phyloP scores from a whole-genome alignment of 2,888 invertebrate species.

The Nineta flava region DNA sequence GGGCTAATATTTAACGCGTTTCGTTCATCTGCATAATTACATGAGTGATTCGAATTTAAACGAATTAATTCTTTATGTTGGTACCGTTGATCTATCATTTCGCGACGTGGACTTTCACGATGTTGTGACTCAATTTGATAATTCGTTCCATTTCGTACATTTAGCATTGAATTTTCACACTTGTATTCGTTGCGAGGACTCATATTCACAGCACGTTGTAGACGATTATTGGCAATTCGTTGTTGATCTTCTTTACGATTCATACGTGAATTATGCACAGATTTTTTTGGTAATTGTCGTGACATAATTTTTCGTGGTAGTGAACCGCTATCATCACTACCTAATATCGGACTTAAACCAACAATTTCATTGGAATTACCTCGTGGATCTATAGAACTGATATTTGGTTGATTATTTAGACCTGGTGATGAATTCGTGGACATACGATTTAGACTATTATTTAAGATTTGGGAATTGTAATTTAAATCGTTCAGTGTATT shows the following conservation, averaged over 20 bases:
- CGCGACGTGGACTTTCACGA: background rate
- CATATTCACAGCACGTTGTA: background rate
- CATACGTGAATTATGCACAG: background rate
- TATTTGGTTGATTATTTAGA: constrained; percentile 9
- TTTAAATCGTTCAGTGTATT: constrained; percentile 9
- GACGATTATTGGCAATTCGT: background rate
- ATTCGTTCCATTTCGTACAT: background rate
- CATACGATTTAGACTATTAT: constrained; percentile 9
- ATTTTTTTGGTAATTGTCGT: constrained; percentile 5
- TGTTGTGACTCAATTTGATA: background rate
- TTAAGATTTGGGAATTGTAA: constrained; percentile 6
- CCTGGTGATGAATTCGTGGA: constrained; percentile 7
- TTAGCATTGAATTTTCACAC: background rate
- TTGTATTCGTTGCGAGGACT: constrained; percentile 2
- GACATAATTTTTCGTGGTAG: constrained; percentile 9
- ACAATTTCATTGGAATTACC: constrained; percentile 8
- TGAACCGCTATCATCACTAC: constrained; percentile 11
- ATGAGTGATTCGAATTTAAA: background rate
- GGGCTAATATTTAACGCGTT: constrained; percentile 3
- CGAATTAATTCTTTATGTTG: background rate
- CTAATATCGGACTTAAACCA: constrained; percentile 10
- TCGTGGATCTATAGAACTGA: constrained; percentile 8
- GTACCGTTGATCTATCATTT: background rate
- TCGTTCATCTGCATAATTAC: background rate
- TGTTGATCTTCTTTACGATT: background rate